phyloP scores from a whole-genome alignment of 1,140 invertebrate genomes.

The Trachymyrmex septentrionalis region DNA sequence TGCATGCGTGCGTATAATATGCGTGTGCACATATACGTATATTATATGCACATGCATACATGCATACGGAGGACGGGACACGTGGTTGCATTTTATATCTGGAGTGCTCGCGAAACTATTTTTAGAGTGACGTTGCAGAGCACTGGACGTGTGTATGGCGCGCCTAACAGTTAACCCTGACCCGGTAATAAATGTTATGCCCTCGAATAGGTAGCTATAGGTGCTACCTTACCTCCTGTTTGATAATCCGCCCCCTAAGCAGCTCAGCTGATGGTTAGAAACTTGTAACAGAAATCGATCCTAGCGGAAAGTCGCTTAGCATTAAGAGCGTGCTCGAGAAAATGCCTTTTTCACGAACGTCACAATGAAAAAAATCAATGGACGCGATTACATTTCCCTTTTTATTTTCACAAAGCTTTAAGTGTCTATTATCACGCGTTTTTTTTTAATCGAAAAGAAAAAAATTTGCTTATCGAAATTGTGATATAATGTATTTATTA shows the following conservation, averaged over 20 bases:
- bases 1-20: neutral
- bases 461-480: neutral
- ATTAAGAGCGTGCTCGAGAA: constrained; percentile 27
- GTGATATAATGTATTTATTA: neutral
- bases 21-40: constrained; percentile 2
- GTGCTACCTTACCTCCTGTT: constrained; percentile 56
- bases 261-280: constrained; percentile 66
- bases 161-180: constrained; percentile 85
- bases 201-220: constrained; percentile 75
- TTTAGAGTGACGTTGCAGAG: constrained; percentile 80
- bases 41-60: constrained; percentile 62
- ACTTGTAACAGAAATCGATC: constrained; percentile 64
- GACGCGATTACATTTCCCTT: neutral
- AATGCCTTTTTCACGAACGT: constrained; percentile 25
- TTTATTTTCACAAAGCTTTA: neutral
- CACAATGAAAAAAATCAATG: constrained; percentile 46
- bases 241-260: constrained; percentile 69
- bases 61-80: constrained; percentile 57
- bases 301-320: constrained; percentile 45
- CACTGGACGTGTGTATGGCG: constrained; percentile 78
- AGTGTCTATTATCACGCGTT: neutral
- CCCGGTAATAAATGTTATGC: constrained; percentile 84
- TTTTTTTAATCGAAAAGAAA: neutral
- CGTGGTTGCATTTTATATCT: constrained; percentile 79
- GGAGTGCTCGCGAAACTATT: constrained; percentile 80